Evolutionary conservation across 2,797 vertebrate species (phyloP).

Genomic region (Craterocephalus amniculus): DNA sequence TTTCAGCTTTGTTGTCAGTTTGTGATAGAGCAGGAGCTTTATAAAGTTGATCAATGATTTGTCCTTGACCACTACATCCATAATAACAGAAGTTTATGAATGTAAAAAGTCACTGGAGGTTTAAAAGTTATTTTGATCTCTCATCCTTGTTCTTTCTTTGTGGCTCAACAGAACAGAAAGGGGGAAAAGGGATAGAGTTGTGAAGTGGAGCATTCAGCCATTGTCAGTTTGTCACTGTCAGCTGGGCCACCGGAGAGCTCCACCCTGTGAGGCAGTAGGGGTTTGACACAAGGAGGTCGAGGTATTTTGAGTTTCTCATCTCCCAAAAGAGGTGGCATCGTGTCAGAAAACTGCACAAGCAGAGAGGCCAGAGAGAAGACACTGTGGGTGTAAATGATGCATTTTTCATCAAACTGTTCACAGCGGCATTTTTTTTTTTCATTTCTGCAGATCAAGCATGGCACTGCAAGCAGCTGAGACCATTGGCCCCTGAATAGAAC

Average conservation of each 20-base stretch:
- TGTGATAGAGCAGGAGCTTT: background rate
- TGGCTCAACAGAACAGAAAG: slow-evolving; percentile 19
- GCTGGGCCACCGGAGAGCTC: slow-evolving; percentile 53
- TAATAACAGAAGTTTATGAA: slow-evolving; percentile 24
- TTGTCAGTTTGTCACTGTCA: slow-evolving; percentile 77
- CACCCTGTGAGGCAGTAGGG: slow-evolving; percentile 29
- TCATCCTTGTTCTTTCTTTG: slow-evolving; percentile 26
- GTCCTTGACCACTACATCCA: slow-evolving; percentile 16
- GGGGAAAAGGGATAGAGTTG: slow-evolving; percentile 46
- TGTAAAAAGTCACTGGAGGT: slow-evolving; percentile 28
- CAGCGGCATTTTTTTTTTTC: slow-evolving; percentile 2
- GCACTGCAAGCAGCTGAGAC: background rate
- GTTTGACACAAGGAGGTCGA: slow-evolving; percentile 71
- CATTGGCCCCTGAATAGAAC: too few relatives aligned
- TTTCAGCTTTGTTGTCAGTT: background rate
- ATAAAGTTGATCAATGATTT: background rate
- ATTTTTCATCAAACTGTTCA: slow-evolving; percentile 45
- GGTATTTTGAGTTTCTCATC: slow-evolving; percentile 52
- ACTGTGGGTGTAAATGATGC: slow-evolving; percentile 54
- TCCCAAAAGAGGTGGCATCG: slow-evolving; percentile 60
- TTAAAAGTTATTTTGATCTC: slow-evolving; percentile 21
- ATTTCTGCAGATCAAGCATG: slow-evolving; percentile 3
- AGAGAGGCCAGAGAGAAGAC: slow-evolving; percentile 42
- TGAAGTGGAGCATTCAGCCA: slow-evolving; percentile 66
- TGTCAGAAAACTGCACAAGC: slow-evolving; percentile 55